A percentile compares a stretch with the other conserved stretches of the same genome.
phyloP scores from a whole-genome alignment of 2,113 vertebrate genomes.

The Noctilio leporinus region DNA sequence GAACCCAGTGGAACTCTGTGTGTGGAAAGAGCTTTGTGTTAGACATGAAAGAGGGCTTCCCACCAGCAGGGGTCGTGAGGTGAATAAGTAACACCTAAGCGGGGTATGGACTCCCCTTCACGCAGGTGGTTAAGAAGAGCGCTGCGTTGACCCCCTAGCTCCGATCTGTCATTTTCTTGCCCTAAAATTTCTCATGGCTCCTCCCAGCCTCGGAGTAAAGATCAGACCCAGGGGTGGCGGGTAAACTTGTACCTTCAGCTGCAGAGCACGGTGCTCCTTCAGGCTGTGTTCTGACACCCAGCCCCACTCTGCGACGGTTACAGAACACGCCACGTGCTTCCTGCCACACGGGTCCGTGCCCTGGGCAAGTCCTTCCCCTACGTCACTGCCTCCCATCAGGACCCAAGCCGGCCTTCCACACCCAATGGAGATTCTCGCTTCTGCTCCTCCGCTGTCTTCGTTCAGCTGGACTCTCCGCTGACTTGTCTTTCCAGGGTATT shows the following conservation, averaged over 20 bases:
- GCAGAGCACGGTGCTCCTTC: background rate
- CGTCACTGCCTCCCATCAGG: background rate
- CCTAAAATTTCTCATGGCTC: background rate
- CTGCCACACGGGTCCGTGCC: fast-evolving
- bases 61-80: background rate
- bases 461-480: background rate
- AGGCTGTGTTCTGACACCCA: fast-evolving
- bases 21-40: background rate
- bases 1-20: background rate
- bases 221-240: background rate
- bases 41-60: background rate
- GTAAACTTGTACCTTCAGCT: background rate
- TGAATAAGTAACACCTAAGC: background rate
- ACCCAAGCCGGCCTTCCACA: background rate
- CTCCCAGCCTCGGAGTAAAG: background rate
- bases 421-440: background rate
- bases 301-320: too few species aligned
- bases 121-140: background rate
- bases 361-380: background rate
- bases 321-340: background rate
- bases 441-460: background rate
- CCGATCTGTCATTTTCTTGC: background rate
- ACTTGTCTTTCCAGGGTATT: background rate
- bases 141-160: background rate
- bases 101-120: background rate